Evolutionary conservation across 2,888 invertebrate species (phyloP).

Genomic region (Rhabditoides inermis): DNA sequence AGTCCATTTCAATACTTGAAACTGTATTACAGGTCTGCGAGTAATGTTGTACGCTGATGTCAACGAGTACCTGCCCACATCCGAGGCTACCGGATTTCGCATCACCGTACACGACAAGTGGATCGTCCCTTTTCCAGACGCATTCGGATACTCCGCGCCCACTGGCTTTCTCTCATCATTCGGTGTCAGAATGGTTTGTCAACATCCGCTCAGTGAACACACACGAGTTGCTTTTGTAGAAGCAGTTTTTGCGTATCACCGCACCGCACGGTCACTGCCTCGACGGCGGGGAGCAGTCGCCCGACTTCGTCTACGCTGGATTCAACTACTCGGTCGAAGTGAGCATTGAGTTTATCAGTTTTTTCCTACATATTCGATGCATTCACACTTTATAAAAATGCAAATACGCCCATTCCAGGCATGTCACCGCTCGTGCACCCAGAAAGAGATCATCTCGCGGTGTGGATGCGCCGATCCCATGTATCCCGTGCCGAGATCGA

Average conservation of each 20-base stretch:
- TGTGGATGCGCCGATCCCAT: constrained; percentile 51
- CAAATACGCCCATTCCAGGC: constrained; percentile 14
- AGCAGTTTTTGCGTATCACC: constrained; percentile 46
- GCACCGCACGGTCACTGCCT: constrained; percentile 46
- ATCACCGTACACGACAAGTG: constrained; percentile 51
- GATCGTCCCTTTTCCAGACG: constrained; percentile 51
- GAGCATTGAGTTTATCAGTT: background rate
- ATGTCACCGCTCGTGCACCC: constrained; percentile 48
- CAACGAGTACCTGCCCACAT: constrained; percentile 48
- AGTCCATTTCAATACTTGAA: too few species aligned
- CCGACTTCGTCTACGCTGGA: constrained; percentile 38
- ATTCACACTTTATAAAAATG: background rate
- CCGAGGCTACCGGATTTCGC: constrained; percentile 50
- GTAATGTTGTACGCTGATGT: constrained; percentile 48
- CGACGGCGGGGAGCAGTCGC: constrained; percentile 36
- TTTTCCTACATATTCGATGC: background rate
- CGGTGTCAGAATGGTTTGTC: constrained; percentile 47
- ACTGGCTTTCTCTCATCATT: constrained; percentile 51
- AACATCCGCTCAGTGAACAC: background rate
- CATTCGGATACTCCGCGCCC: constrained; percentile 50
- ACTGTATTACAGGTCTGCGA: constrained; percentile 38
- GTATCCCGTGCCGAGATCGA: constrained; percentile 34
- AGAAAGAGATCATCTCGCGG: constrained; percentile 35
- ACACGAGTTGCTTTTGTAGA: too few species aligned
- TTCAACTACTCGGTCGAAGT: constrained; percentile 49